A percentile compares a stretch with the other conserved stretches of the same genome.
phyloP scores from a whole-genome alignment of 2,113 vertebrate species.

The Urocynchramus pylzowi region DNA sequence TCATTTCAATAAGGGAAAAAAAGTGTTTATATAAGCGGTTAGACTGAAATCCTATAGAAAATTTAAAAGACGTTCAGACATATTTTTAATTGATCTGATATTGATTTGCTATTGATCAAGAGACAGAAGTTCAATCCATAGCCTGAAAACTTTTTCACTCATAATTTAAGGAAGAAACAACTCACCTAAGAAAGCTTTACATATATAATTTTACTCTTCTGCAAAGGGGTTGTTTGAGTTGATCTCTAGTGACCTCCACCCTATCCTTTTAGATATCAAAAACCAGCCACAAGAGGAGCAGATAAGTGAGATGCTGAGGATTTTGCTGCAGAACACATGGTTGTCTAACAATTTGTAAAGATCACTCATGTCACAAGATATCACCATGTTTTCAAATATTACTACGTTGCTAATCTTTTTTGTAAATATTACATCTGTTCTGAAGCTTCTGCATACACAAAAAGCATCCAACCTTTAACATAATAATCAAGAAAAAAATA shows the following conservation, averaged over 20 bases:
- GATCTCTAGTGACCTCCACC: background rate
- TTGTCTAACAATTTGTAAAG: background rate
- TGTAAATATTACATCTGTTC: background rate
- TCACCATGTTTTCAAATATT: background rate
- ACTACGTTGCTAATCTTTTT: background rate
- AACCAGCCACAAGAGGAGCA: background rate
- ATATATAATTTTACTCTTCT: background rate
- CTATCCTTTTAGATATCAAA: background rate
- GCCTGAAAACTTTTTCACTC: background rate
- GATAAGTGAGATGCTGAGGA: background rate
- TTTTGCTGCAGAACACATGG: background rate
- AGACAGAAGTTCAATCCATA: background rate
- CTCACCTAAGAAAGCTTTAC: background rate
- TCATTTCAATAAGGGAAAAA: background rate
- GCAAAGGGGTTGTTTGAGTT: background rate
- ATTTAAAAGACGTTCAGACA: background rate
- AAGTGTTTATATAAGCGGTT: background rate
- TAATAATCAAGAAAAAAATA: background rate
- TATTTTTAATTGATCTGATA: background rate
- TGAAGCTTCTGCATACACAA: background rate
- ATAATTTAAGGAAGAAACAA: background rate
- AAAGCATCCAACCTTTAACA: background rate
- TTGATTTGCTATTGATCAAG: background rate
- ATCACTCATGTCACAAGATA: background rate
- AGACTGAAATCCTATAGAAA: background rate